A percentile compares a stretch with the other conserved stretches of the same genome.
These are phyloP conservation scores for Sardina pilchardus DNA, from an alignment of 2,113 vertebrate species.

Conservation along the genomic window DNA sequence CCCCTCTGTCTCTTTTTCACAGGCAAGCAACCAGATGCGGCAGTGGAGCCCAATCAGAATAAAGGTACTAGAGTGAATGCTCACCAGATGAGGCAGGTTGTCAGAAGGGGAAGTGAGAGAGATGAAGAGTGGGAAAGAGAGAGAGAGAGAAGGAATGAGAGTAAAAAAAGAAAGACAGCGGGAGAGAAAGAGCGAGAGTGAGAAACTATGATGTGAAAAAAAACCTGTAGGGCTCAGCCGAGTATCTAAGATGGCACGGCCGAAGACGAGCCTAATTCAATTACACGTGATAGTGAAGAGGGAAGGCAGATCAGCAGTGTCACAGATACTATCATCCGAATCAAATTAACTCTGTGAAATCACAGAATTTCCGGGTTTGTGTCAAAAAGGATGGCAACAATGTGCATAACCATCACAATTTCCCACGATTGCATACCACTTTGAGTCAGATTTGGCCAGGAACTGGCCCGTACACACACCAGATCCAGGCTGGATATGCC, in stretches of 20 bases:
- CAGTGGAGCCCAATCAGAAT: constrained; percentile 89
- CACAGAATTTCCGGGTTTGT: constrained; percentile 2
- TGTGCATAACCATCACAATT: background rate
- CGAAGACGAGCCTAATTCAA: background rate
- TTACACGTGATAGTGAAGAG: constrained; percentile 6
- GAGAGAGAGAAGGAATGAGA: constrained; percentile 9
- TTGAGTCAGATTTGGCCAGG: background rate
- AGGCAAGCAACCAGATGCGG: constrained; percentile 90
- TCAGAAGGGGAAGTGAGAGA: background rate
- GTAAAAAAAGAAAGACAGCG: constrained; percentile 17
- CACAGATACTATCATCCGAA: constrained; percentile 7
- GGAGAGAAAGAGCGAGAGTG: background rate
- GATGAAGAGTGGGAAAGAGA: background rate
- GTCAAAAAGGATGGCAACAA: background rate
- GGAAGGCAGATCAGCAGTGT: background rate
- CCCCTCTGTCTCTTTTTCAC: constrained; percentile 57
- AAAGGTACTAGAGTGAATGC: constrained; percentile 78
- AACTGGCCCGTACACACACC: too few relatives aligned
- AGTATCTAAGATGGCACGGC: background rate
- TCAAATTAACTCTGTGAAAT: constrained; percentile 20
- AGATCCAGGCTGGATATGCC: background rate
- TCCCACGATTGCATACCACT: background rate
- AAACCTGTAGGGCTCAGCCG: background rate
- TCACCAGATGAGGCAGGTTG: constrained; percentile 15
- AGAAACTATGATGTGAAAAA: constrained; percentile 28